Evolutionary conservation across 2,888 invertebrate species (phyloP).

Genomic region (Idaea straminata): DNA sequence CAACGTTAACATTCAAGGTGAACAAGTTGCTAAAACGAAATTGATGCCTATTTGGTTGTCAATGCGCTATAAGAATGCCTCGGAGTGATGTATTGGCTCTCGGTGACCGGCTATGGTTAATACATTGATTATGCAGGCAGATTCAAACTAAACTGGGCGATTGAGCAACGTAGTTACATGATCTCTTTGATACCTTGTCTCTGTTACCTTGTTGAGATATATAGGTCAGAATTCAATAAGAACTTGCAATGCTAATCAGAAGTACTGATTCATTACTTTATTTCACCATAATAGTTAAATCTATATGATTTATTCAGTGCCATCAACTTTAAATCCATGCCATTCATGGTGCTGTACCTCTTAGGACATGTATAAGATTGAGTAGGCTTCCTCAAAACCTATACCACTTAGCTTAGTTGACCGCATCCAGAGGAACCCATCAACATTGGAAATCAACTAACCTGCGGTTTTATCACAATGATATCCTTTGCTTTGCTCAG

Average conservation of each 20-base stretch:
- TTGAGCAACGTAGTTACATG: constrained; percentile 23
- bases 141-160: constrained; percentile 18
- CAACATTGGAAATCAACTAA: too few relatives aligned
- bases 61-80: constrained; percentile 34
- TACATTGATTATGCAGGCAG: constrained; percentile 23
- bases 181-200: neutral
- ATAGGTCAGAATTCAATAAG: neutral
- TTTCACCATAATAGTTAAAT: neutral
- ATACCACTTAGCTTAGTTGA: too few relatives aligned
- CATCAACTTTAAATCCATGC: too few relatives aligned
- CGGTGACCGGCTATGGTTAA: constrained; percentile 27
- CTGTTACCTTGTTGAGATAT: constrained; percentile 9
- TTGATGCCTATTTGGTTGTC: constrained; percentile 32
- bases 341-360: too few relatives aligned
- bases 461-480: too few relatives aligned
- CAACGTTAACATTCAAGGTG: constrained; percentile 32
- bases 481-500: too few relatives aligned
- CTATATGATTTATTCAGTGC: too few relatives aligned
- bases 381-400: too few relatives aligned
- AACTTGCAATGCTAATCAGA: neutral
- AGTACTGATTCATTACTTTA: neutral
- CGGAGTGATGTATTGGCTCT: constrained; percentile 25
- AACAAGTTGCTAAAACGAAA: constrained; percentile 30
- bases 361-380: too few relatives aligned
- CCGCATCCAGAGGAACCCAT: too few relatives aligned